Base-by-base conservation (phyloP, 2,888 invertebrate genomes). In the Drepana falcataria region DNA sequence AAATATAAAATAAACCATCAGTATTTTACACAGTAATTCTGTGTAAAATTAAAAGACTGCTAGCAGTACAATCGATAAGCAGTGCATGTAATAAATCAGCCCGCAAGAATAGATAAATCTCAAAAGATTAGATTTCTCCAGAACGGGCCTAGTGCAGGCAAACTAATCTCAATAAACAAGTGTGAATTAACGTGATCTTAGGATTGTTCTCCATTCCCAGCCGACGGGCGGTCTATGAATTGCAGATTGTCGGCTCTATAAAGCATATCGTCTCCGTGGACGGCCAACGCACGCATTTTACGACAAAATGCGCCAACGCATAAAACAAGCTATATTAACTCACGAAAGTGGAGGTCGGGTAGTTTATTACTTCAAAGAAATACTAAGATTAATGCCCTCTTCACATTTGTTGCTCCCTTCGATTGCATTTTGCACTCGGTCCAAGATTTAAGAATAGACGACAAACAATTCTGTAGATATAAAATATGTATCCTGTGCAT, bases 331-430 rank as follows among this genome's bases (percentile, higher is more conserved):
- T 59, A 58, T 67, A 76, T 77, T 79, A 79, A 71, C 67, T 63
- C 67, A 67, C 63, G 73, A 77, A 77, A 79, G 69, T 76, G 63
- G 68, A 64, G 63, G 68, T 63, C 67, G 64, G 67, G 63, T 64
- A 66, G 73, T 84, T 83, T 82, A 84, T 79, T 55, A 68, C 75
- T 82, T 77, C 76, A 63, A 59, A 72, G 81, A 81, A 84, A 70
- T 60, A 59, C 59, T 59, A 66, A 64, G 64, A 70, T 64, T 70
- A 71, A 66, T 68, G 63, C 65, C 48, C 53, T 56, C 49, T 49
- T 52, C n/a, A 5, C 49, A 37, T 35, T 49, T 49, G 49, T 35
- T 49, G 49, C 37, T 49, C 35, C 47, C 52, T 49, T 37, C 54
- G 47, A 53, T 53, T 53, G 7, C 4, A 35, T 52, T 35, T 44